Evolutionary conservation across 1,140 invertebrate species (phyloP), one percentile per base, ranked within the genome.

Genomic region (Solenopsis fugax): DNA sequence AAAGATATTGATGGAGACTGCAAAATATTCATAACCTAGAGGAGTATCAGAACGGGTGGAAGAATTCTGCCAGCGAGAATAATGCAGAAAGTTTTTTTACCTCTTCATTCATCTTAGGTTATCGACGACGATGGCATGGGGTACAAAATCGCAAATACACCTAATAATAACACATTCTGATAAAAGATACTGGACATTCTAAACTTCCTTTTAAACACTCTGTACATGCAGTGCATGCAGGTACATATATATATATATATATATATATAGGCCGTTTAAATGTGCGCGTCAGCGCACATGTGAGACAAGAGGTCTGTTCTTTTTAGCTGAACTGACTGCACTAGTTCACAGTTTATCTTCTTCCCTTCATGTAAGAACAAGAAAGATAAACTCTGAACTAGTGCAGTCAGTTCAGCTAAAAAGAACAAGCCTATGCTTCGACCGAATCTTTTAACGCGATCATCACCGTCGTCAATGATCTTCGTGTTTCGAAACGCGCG

Each of bases 101-200:
- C 48, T 69, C 12, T 18, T 69, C 10, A 69, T 71, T 81, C 77
- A 81, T 69, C 9, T 52, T 54, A 81, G n/a, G 62, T 71, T 54
- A 81, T 2, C 37, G 64, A 29, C 4, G 34, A 41, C 6, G n/a
- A 58, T 16, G 54, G n/a, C n/a, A 78, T 52, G 12, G 6, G 65
- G 5, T 54, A 69, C 5, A 18, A 52, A 67, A 56, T 41, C 10
- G 5, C 13, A 24, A 69, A 54, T 54, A 67, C 24, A 52, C 12
- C 18, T 41, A 65, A 78, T n/a, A 9, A 69, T 24, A 41, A 54
- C 16, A 69, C 12, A 24, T 81, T 81, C 56, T 45, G 48, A 81
- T 41, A 24, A 50, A 24, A 48, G 18, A 34, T 6, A 69, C 7
- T 13, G 2, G 13, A 41, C n/a, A 54, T 81, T 54, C 34, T 69